Percentiles rank a stretch among this genome's conserved stretches.
Evolutionary conservation across 2,113 vertebrate species (phyloP).

Genomic region (Cyrtonyx montezumae): DNA sequence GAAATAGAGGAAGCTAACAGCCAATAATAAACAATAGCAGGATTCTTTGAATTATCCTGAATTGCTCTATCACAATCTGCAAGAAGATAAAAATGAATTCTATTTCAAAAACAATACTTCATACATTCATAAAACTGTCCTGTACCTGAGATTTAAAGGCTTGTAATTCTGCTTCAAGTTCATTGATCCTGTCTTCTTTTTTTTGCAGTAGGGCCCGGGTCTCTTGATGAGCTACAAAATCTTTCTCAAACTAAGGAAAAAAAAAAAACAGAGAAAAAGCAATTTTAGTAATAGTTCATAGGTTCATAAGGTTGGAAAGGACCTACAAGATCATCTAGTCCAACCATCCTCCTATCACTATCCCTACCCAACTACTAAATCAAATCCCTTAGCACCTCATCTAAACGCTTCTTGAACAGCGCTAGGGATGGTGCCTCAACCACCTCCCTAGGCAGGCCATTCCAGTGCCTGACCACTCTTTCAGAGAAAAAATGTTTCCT

Average conservation of each 20-base stretch:
- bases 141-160: conserved; percentile 92
- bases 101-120: background rate
- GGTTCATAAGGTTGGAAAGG: no score
- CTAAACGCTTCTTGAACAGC: no score
- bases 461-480: no score
- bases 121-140: background rate
- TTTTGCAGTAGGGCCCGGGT: conserved; percentile 87
- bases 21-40: conserved; percentile 19
- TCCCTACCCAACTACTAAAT: no score
- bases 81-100: background rate
- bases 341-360: no score
- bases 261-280: background rate
- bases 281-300: background rate
- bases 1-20: conserved; percentile 33
- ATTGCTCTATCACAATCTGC: background rate
- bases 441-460: no score
- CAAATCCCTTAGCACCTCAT: no score
- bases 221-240: conserved; percentile 92
- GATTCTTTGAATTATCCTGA: background rate
- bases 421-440: no score
- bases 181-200: conserved; percentile 88
- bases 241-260: conserved; percentile 89
- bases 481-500: no score
- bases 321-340: no score
- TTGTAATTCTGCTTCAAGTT: conserved; percentile 89